A percentile compares a stretch with the other conserved stretches of the same genome.
phyloP scores from a whole-genome alignment of 2,113 vertebrate genomes.

The Pongo pygmaeus region DNA sequence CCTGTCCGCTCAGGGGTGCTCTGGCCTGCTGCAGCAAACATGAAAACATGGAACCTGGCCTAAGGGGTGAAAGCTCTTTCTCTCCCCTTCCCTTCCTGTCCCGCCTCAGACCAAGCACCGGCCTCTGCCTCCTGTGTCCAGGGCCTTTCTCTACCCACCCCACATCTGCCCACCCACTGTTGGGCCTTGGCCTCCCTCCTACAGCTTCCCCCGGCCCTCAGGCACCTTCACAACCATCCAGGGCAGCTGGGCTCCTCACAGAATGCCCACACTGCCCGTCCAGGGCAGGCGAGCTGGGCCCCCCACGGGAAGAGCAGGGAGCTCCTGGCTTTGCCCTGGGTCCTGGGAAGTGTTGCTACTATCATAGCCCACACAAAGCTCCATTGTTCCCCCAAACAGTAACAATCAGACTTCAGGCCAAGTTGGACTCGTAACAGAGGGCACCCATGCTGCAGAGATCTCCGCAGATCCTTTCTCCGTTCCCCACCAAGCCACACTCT shows the following conservation, averaged over 20 bases:
- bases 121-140: not conserved
- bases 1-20: not conserved
- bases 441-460: not conserved
- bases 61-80: not conserved
- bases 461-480: not conserved
- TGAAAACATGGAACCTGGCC: not conserved
- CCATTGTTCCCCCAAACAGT: too few species aligned
- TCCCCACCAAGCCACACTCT: not conserved
- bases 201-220: not conserved
- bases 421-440: rapidly evolving
- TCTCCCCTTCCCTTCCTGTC: not conserved
- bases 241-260: not conserved
- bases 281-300: not conserved
- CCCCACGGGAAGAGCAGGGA: rapidly evolving
- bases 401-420: not conserved
- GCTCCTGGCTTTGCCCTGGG: not conserved
- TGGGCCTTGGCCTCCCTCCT: too few species aligned
- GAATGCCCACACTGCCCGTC: not conserved
- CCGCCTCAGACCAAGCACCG: not conserved
- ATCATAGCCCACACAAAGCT: rapidly evolving
- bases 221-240: not conserved
- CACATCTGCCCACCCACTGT: not conserved
- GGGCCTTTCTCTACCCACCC: not conserved
- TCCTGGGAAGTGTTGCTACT: not conserved
- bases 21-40: not conserved